phyloP scores from a whole-genome alignment of 2,888 invertebrate genomes.

The Phrixothrix hirtus region DNA sequence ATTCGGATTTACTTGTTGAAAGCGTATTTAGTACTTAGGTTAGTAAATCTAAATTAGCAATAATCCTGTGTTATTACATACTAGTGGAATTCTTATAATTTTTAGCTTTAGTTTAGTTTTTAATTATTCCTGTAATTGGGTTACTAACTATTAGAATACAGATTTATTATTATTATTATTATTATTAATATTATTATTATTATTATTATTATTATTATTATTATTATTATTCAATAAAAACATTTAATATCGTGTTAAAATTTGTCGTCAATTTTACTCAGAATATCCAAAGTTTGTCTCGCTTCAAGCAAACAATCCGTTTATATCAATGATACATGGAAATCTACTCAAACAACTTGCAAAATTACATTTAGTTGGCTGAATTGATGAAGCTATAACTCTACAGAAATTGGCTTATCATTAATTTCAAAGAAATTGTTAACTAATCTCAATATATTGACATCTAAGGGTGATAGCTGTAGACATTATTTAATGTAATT shows the following conservation, averaged over 20 bases:
- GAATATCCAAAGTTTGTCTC: conserved; percentile 17
- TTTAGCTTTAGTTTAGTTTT: too few relatives aligned
- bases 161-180: too few relatives aligned
- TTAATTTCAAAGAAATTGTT: conserved; percentile 9
- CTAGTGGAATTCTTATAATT: too few relatives aligned
- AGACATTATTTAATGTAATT: neutral
- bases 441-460: neutral
- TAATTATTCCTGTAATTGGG: too few relatives aligned
- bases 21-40: too few relatives aligned
- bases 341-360: conserved; percentile 41
- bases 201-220: too few relatives aligned
- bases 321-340: conserved; percentile 40
- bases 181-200: too few relatives aligned
- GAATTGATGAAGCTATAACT: conserved; percentile 41
- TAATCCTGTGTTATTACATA: too few relatives aligned
- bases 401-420: conserved; percentile 15
- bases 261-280: conserved; percentile 9
- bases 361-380: conserved; percentile 38
- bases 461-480: neutral
- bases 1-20: too few relatives aligned
- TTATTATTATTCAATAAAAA: too few relatives aligned
- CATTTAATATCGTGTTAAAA: neutral
- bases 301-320: conserved; percentile 27
- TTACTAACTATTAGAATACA: too few relatives aligned
- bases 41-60: too few relatives aligned